Conservation (phyloP, 2,888 invertebrate species). For the Idaea aversata region DNA sequence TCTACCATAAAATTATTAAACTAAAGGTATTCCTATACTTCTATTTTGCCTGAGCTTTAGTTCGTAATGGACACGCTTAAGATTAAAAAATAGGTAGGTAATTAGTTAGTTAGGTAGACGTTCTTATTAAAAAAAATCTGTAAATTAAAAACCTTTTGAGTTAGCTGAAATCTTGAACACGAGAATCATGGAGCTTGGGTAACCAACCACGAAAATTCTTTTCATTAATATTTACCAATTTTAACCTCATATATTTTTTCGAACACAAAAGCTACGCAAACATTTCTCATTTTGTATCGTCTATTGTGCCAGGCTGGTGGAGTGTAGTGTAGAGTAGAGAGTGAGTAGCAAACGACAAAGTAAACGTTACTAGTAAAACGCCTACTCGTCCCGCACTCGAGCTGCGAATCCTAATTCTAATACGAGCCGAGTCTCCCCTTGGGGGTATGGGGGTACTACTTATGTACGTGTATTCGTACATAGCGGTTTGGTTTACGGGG, state of each 20-base stretch:
- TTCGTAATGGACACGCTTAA: too few species aligned
- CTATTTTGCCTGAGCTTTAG: too few species aligned
- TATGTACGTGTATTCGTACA: slow-evolving; percentile 61
- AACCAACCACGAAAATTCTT: too few species aligned
- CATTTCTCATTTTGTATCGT: slow-evolving; percentile 17
- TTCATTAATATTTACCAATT: background rate
- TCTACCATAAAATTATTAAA: too few species aligned
- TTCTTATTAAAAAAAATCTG: too few species aligned
- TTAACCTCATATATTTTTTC: background rate
- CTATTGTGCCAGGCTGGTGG: slow-evolving; percentile 15
- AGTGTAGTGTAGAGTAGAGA: slow-evolving; percentile 13
- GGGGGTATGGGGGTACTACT: slow-evolving; percentile 56
- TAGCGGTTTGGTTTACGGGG: slow-evolving; percentile 52
- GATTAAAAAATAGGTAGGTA: too few species aligned
- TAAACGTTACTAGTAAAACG: slow-evolving; percentile 43
- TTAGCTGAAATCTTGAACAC: too few species aligned
- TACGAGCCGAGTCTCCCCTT: slow-evolving; percentile 53
- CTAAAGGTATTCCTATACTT: too few species aligned
- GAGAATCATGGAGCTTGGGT: too few species aligned
- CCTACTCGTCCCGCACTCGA: slow-evolving; percentile 49
- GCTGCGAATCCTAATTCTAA: slow-evolving; percentile 73
- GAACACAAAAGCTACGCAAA: slow-evolving; percentile 15
- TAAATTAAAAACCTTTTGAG: too few species aligned
- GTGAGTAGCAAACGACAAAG: slow-evolving; percentile 30
- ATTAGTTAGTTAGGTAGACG: too few species aligned